These are phyloP conservation scores for Cyclina sinensis DNA, from an alignment of 1,140 invertebrate species.

Conservation along the genomic window DNA sequence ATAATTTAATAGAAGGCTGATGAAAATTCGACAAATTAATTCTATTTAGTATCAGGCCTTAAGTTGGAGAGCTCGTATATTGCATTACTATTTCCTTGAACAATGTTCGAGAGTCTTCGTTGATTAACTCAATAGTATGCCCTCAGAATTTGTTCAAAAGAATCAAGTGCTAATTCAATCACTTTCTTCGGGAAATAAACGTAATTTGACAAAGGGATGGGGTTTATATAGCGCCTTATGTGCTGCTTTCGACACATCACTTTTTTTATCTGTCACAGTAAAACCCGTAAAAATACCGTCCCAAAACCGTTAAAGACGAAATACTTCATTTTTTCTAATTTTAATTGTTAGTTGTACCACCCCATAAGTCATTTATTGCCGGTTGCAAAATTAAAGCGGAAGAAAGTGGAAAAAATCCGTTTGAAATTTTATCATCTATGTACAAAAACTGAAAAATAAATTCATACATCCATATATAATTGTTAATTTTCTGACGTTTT, in stretches of 20 bases:
- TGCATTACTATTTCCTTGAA: slow-evolving; percentile 56
- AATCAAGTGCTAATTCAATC: slow-evolving; percentile 58
- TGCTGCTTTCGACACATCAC: background rate
- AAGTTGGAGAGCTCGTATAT: slow-evolving; percentile 38
- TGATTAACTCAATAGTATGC: slow-evolving; percentile 44
- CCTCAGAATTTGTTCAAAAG: slow-evolving; percentile 44
- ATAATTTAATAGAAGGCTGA: slow-evolving; percentile 64
- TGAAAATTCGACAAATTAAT: slow-evolving; percentile 71
- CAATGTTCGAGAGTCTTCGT: background rate
- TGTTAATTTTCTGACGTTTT: too few relatives aligned
- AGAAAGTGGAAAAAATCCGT: too few relatives aligned
- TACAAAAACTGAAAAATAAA: too few relatives aligned
- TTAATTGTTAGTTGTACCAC: too few relatives aligned
- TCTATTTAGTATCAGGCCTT: slow-evolving; percentile 51
- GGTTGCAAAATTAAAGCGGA: too few relatives aligned
- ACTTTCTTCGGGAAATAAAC: slow-evolving; percentile 18
- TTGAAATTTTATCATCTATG: too few relatives aligned
- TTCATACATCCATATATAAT: too few relatives aligned
- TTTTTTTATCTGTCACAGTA: background rate
- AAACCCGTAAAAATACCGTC: too few relatives aligned
- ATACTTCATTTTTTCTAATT: too few relatives aligned
- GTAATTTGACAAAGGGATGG: slow-evolving; percentile 33
- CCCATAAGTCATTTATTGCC: too few relatives aligned
- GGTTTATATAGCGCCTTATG: slow-evolving; percentile 26
- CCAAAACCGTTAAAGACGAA: too few relatives aligned